Evolutionary conservation across 2,113 vertebrate species (phyloP), one percentile per base, ranked within the genome.

Genomic region (Mormyrus iriodes): DNA sequence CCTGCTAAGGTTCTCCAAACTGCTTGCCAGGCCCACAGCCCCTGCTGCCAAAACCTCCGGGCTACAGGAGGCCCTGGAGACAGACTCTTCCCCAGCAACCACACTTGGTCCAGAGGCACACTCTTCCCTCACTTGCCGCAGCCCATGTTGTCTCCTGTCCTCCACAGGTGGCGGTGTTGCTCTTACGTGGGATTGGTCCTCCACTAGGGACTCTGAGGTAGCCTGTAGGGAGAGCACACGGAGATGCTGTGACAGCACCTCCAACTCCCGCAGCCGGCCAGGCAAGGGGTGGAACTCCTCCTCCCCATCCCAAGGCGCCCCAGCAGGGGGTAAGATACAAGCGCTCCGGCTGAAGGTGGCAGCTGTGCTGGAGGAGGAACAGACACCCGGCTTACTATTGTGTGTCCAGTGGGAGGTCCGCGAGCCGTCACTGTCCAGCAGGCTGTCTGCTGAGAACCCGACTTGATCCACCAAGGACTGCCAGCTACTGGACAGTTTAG

Each of bases 281-380:
- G 98, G 98, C 53, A 99, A 95, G 49, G 95, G 94, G 76, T 96
- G 92, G 89, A 97, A 99, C 79, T 99, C 98, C 1, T 98, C 97
- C 0, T 98, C 97, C 1, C 91, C 91, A 0, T 97, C 95, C 85
- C 92, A 91, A 4, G 89, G 91, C 7, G 88, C 92, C 84, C 89
- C 91, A 35, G 93, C 90, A 0, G 55, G 91, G 0, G 94, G 94
- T 3, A 96, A 92, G 3, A 96, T 31, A 9, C 35, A 90, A 0
- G 93, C 94, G 21, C 92, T 93, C 55, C 91, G 90, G 51, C 96
- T 92, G 83, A 95, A 96, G 39, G 90, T 53, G 0, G 39, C 4
- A 5, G 91, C 76, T 76, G 92, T 88, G 15, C 24, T 49, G 48
- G 83, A 58, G 51, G 85, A 91, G 3, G 91, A 88, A 42, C 91